Conservation (phyloP, 1,140 invertebrate species). For the Lasioglossum albipes region DNA sequence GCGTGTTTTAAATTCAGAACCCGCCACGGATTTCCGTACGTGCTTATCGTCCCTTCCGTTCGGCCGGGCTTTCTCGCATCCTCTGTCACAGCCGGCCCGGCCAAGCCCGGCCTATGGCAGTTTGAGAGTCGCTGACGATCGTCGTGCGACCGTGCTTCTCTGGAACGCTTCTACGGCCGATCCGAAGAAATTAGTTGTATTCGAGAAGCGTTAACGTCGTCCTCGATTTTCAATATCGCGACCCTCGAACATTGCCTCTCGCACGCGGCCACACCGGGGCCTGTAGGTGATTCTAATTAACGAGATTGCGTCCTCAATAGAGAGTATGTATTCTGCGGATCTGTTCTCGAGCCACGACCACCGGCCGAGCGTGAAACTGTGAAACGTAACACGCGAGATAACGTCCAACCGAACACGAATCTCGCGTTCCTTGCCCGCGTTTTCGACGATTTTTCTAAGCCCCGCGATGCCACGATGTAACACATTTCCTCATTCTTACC, state of each 20-base stretch:
- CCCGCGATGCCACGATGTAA: background rate
- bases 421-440: background rate
- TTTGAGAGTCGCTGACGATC: constrained; percentile 42
- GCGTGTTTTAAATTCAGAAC: constrained; percentile 71
- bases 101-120: no score
- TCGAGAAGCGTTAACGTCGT: no score
- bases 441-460: background rate
- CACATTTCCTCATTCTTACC: constrained; percentile 10
- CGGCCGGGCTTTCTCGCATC: constrained; percentile 25
- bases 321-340: background rate
- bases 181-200: background rate
- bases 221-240: no score
- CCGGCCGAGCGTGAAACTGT: background rate
- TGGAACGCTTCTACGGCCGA: background rate
- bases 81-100: background rate
- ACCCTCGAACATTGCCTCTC: no score
- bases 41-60: constrained; percentile 58
- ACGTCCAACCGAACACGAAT: background rate
- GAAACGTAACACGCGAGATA: constrained; percentile 7
- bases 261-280: no score
- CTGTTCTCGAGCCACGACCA: background rate
- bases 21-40: constrained; percentile 58
- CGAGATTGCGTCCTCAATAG: constrained; percentile 3
- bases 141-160: background rate
- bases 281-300: constrained; percentile 1